Base-by-base conservation (phyloP, 2,113 vertebrate species). In the Bos indicus region DNA sequence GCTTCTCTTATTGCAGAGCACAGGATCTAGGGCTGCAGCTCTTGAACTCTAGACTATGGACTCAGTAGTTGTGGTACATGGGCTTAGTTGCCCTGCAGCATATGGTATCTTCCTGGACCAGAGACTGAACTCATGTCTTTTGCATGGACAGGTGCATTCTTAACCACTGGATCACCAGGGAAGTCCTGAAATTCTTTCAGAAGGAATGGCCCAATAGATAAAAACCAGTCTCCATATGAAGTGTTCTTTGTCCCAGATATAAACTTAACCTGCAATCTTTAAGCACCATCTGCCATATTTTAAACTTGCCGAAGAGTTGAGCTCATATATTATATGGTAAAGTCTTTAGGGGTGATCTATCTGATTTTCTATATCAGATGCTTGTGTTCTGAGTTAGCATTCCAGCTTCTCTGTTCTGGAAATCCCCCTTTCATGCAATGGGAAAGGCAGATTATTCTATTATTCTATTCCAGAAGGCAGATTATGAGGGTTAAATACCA, bases 241-340 rank as follows among this genome's bases (percentile, higher is more conserved):
- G 7, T 62, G 30, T 46, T 56, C 43, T 78, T 16, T 77, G 52
- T 57, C 5, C 17, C 14, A 26, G 52, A 43, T 59, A 6, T 16
- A 51, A 54, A 28, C 11, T 64, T 88, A 43, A 25, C 48, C 28
- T 74, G 7, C 14, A 26, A 46, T 43, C 33, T 46, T n/a, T 83
- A 54, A 56, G 16, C 36, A 2, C 9, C 26, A 1, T 9, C 16
- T 12, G 16, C 8, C 13, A 2, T 10, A 59, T 78, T 54, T 54
- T 59, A 77, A n/a, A 7, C 23, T 5, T 33, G 28, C 14, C 1
- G 3, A 26, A 10, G 25, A 57, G 12, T 7, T 67, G 28, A 78
- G 17, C 11, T 33, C 8, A 0, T 13, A 16, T 12, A 11, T 26
- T 13, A 16, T 1, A 17, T 2, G 3, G 13, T 54, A 7, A 54